Evolutionary conservation across 2,797 vertebrate genomes (phyloP).

Genomic region (Falco berigora): DNA sequence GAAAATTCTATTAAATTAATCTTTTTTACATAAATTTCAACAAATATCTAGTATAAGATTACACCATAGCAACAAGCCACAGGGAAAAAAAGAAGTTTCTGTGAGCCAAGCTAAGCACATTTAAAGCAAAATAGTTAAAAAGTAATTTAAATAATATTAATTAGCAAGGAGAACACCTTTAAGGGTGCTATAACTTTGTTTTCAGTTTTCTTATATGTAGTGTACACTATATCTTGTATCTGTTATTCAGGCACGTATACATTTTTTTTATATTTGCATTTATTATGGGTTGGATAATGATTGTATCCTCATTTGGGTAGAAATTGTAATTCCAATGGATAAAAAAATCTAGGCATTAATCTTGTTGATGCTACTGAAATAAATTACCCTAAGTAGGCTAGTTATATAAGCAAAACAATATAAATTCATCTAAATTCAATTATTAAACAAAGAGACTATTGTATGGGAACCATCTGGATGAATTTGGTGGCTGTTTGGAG

Average conservation of each 20-base stretch:
- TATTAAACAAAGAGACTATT: conserved; percentile 1
- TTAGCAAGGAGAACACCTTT: neutral
- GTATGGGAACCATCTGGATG: too few species aligned
- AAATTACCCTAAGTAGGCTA: neutral
- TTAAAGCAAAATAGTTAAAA: neutral
- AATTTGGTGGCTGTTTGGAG: too few species aligned
- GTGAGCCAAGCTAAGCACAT: neutral
- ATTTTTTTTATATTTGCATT: neutral
- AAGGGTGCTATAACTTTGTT: neutral
- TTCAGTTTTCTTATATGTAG: neutral
- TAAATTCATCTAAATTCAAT: conserved; percentile 14
- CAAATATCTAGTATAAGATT: neutral
- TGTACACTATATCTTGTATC: neutral
- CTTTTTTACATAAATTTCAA: neutral
- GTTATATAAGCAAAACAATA: conserved; percentile 16
- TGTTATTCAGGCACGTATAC: neutral
- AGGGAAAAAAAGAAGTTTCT: neutral
- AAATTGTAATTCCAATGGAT: neutral
- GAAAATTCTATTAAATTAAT: neutral
- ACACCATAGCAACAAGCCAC: neutral
- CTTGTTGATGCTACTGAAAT: neutral
- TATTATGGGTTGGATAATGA: neutral
- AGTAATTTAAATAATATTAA: neutral
- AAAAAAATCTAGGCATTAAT: conserved; percentile 3
- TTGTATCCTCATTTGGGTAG: neutral